Base-by-base conservation (phyloP, 2,113 vertebrate genomes). In the Riparia riparia region DNA sequence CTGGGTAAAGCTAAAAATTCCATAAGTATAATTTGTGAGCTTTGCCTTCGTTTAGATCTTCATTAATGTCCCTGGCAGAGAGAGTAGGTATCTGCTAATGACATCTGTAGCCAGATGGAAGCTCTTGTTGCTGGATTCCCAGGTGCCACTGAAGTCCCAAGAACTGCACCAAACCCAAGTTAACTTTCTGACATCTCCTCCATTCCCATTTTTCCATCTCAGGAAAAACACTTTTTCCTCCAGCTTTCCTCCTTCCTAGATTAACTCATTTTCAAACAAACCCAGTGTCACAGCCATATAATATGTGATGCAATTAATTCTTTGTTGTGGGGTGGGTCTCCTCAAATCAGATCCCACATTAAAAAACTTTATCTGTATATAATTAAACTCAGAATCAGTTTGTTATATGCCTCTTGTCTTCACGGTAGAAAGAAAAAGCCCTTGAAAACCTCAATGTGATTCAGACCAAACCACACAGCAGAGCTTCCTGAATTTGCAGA, bases 321-420 rank as follows among this genome's bases (percentile, higher is more conserved):
- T 85, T 77, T 71, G 7, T 49, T 92, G 89, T 79, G 84, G 73
- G 65, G 44, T 82, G 37, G 71, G 65, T 57, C 66, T 49, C 41
- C 57, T 92, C 57, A 85, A 71, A 81, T 92, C 89, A 85, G 53
- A 91, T 76, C 57, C 73, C 65, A 89, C 89, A 86, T 86, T 76
- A 28, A 82, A 91, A 91, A 74, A 39, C 16, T 11, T 65, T 82
- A 78, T 89, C 78, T 95, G 90, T 39, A 63, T 58, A 82, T 44
- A 89, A 94, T 85, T 87, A 85, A 90, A 82, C 32, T 71, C 74
- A 51, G 26, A 68, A 91, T 82, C 5, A 2, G 49, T 79, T 93
- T 70, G 37, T 58, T 93, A 60, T 17, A 9, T 58, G 73, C 44
- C n/a, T 95, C 49, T 54, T 51, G 58, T 76, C 68, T 84, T 79